phyloP scores from a whole-genome alignment of 2,113 vertebrate genomes.

The Chaenogobius annularis region DNA sequence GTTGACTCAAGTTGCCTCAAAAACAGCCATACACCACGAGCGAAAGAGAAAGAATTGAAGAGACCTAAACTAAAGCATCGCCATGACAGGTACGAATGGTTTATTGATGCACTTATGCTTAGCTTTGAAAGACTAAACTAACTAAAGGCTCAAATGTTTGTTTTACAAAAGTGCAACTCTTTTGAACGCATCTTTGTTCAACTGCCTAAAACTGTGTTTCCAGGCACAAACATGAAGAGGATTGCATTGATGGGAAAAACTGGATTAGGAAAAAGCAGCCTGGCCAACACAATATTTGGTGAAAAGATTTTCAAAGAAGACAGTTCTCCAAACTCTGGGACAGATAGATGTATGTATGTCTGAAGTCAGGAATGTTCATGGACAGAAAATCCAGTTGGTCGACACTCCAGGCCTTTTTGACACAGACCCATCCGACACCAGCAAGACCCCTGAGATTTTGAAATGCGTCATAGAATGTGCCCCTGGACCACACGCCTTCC shows the following conservation, averaged over 20 bases:
- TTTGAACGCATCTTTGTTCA: background rate
- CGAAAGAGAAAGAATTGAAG: background rate
- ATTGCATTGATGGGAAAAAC: slow-evolving; percentile 59
- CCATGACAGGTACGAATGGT: background rate
- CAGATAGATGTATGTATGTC: slow-evolving; percentile 26
- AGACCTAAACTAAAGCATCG: background rate
- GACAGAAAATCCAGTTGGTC: slow-evolving; percentile 37
- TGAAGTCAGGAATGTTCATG: slow-evolving; percentile 17
- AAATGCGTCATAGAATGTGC: slow-evolving; percentile 35
- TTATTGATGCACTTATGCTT: too few relatives aligned
- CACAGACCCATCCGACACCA: slow-evolving; percentile 19
- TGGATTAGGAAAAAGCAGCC: slow-evolving; percentile 56
- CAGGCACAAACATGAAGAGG: slow-evolving; percentile 3
- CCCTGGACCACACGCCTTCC: slow-evolving; percentile 55
- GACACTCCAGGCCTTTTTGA: slow-evolving; percentile 65
- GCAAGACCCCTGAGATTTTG: slow-evolving; percentile 25
- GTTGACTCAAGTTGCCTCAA: too few relatives aligned
- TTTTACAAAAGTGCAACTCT: background rate
- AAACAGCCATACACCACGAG: too few relatives aligned
- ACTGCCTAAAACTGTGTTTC: background rate
- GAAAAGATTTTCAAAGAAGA: background rate
- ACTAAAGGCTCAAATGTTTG: background rate
- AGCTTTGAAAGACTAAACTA: too few relatives aligned
- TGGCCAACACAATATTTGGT: slow-evolving; percentile 46
- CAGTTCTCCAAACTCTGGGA: slow-evolving; percentile 25